Conservation (phyloP, 2,113 vertebrate species). For the Corythornis vintsioides region DNA sequence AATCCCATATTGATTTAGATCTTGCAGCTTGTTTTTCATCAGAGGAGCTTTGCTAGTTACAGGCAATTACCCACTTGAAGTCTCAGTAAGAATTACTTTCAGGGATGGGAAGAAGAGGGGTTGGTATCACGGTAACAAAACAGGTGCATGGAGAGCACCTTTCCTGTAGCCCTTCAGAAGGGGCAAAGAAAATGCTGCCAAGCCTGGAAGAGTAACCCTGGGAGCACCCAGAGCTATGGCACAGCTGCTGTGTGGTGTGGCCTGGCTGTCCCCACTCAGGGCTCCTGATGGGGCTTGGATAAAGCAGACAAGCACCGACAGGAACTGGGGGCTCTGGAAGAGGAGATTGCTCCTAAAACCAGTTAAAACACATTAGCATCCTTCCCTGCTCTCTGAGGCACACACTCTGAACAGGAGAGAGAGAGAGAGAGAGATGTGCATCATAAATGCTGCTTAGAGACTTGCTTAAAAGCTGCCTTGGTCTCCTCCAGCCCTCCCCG, state of each 20-base stretch:
- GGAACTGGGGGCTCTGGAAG: neutral
- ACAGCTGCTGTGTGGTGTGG: rapidly evolving
- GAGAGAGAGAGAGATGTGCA: neutral
- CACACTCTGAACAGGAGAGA: neutral
- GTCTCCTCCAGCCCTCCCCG: neutral
- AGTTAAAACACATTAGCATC: neutral
- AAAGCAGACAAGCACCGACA: neutral
- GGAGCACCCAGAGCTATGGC: neutral
- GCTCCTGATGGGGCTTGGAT: neutral
- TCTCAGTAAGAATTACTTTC: neutral
- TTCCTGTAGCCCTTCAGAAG: neutral
- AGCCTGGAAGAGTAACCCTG: neutral
- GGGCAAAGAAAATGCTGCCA: neutral
- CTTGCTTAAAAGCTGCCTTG: neutral
- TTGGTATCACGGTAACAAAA: rapidly evolving
- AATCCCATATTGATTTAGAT: neutral
- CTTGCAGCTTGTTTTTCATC: neutral
- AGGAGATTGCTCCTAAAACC: neutral
- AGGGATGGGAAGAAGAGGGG: neutral
- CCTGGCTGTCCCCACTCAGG: neutral
- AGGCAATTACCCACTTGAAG: neutral
- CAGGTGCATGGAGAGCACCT: rapidly evolving
- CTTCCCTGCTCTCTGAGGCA: neutral
- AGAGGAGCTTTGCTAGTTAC: neutral
- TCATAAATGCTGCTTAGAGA: neutral